Base-by-base conservation (phyloP, 1,140 invertebrate genomes). In the Fopius arisanus region DNA sequence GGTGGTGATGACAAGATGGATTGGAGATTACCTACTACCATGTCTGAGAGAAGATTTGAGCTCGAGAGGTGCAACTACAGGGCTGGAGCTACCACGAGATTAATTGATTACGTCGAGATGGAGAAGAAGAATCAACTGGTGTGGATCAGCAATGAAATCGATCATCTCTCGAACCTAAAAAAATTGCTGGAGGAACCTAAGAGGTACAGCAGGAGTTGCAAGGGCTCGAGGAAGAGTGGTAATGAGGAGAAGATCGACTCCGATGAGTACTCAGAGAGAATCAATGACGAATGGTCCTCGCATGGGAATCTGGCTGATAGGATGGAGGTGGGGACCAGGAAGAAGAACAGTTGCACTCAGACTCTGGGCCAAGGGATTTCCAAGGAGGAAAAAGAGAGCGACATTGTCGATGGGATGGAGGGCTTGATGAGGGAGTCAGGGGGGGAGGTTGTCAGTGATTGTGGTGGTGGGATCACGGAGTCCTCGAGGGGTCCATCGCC, bases 61-160 rank as follows among this genome's bases (percentile, higher is more conserved):
- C 31, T 81, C 12, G 79, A 79, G 37, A 78, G 79, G 23, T 80
- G 77, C n/a, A 79, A 66, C 72, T 82, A 82, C 0, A 85, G 83
- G 33, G 85, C 80, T 0, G 83, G 76, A 5, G 83, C 84, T 23
- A 76, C 77, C 0, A 87, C 72, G 0, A n/a, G 83, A 23, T 66
- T 88, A 1, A 82, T 88, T 14, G 85, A 82, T 59, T 88, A 87
- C 43, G 85, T 84, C 0, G 84, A 88, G 67, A 86, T 85, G 81
- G 89, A 90, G 73, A 88, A 87, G 73, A 86, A 82, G 75, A 90
- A 89, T 78, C 89, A 90, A 66, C 72, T 90, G 10, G 78, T 86
- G 14, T 90, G 89, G 89, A 90, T 90, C 31, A 87, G 84, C n/a
- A 89, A 84, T 73, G 88, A 89, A 77, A 90, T 90, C 10, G 84